Evolutionary conservation across 2,888 invertebrate species (phyloP).

Genomic region (Eupithecia insigniata): DNA sequence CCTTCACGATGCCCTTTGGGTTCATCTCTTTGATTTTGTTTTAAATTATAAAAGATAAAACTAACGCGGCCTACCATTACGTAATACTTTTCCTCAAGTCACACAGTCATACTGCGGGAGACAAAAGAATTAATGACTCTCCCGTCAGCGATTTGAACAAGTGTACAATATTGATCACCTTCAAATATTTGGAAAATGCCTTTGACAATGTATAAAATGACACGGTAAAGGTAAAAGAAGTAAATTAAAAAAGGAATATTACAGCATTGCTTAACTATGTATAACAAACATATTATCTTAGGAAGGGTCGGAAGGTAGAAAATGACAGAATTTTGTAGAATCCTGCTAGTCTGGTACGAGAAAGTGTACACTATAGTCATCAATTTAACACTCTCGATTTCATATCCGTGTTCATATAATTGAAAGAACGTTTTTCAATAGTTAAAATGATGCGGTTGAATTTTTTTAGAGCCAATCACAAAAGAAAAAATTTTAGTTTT

Average conservation of each 20-base stretch:
- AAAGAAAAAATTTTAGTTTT: too few species aligned
- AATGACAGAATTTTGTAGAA: not conserved
- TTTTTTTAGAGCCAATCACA: not conserved
- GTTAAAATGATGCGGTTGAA: not conserved
- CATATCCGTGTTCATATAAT: too few species aligned
- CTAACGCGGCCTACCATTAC: not conserved
- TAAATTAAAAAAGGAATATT: too few species aligned
- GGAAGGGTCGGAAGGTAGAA: too few species aligned
- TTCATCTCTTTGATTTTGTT: not conserved
- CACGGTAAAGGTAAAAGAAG: slow-evolving; percentile 35
- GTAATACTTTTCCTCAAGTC: not conserved
- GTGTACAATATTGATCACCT: slow-evolving; percentile 42
- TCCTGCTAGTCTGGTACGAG: not conserved
- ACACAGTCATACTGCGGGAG: slow-evolving; percentile 25
- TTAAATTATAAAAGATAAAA: not conserved
- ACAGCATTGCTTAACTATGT: too few species aligned
- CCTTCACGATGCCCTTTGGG: not conserved
- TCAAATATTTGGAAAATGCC: slow-evolving; percentile 17
- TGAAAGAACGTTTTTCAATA: not conserved
- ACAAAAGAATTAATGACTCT: slow-evolving; percentile 63
- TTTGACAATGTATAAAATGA: slow-evolving; percentile 35
- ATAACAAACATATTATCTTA: too few species aligned
- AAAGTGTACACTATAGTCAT: not conserved
- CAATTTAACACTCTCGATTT: not conserved
- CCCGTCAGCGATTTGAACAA: slow-evolving; percentile 51